Evolutionary conservation across 2,797 vertebrate genomes (phyloP).

Genomic region (Gobio occitaniae): DNA sequence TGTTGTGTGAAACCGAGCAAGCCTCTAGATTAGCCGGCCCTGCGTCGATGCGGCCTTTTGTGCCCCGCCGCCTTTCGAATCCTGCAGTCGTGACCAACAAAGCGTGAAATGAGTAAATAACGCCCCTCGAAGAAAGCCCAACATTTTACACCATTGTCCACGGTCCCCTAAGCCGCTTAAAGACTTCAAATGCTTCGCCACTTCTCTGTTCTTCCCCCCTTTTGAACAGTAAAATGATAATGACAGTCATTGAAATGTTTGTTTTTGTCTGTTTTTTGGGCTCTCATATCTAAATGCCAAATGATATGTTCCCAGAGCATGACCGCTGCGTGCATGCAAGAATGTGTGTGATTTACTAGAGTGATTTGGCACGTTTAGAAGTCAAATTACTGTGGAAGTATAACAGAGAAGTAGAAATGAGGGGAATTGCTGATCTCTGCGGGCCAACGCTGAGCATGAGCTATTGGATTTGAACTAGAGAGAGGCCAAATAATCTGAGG

Average conservation of each 20-base stretch:
- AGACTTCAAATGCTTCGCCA: constrained; percentile 56
- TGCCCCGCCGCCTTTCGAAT: constrained; percentile 34
- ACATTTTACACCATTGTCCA: constrained; percentile 54
- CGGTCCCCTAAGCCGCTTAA: constrained; percentile 58
- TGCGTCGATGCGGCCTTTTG: constrained; percentile 39
- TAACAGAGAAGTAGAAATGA: constrained; percentile 26
- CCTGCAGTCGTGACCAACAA: constrained; percentile 51
- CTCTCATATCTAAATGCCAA: constrained; percentile 47
- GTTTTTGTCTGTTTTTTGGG: constrained; percentile 41
- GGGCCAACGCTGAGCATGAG: background rate
- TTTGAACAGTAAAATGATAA: constrained; percentile 56
- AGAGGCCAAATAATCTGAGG: constrained; percentile 25
- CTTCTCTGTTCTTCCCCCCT: constrained; percentile 55
- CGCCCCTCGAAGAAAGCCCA: constrained; percentile 50
- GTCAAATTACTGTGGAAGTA: constrained; percentile 34
- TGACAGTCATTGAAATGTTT: constrained; percentile 59
- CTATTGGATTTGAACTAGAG: constrained; percentile 24
- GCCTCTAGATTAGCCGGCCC: constrained; percentile 49
- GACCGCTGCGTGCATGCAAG: constrained; percentile 32
- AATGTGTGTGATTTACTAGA: constrained; percentile 37
- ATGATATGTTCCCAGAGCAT: constrained; percentile 37
- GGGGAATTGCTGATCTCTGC: constrained; percentile 15
- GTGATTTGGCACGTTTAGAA: constrained; percentile 42
- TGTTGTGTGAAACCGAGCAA: constrained; percentile 54
- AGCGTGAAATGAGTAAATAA: constrained; percentile 61